phyloP scores from a whole-genome alignment of 1,140 invertebrate species.

The Scaptomyza montana region DNA sequence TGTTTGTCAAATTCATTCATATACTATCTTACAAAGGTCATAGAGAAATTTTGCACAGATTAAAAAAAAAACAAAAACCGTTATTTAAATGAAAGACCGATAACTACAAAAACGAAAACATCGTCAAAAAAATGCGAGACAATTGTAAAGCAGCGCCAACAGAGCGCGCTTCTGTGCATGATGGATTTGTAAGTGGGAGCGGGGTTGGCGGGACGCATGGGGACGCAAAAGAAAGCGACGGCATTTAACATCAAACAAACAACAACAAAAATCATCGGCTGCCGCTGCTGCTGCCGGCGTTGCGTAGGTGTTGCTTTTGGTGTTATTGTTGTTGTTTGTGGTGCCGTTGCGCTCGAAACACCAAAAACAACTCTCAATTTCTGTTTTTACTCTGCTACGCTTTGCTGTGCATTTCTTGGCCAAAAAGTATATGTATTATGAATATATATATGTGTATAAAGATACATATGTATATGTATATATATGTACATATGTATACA shows the following conservation, averaged over 20 bases:
- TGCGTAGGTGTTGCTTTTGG: conserved; percentile 66
- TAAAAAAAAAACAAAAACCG: not conserved
- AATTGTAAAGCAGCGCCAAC: conserved; percentile 41
- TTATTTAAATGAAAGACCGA: not conserved
- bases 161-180: conserved; percentile 15
- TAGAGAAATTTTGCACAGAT: conserved; percentile 58
- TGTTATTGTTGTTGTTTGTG: conserved; percentile 8
- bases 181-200: not conserved
- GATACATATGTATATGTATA: too few relatives aligned
- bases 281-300: conserved; percentile 26
- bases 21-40: conserved; percentile 14
- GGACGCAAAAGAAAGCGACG: conserved; percentile 65
- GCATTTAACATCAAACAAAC: conserved; percentile 48
- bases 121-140: not conserved
- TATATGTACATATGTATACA: too few relatives aligned
- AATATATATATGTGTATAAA: not conserved
- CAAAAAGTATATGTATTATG: conserved; percentile 35
- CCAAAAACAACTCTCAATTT: conserved; percentile 75
- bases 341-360: conserved; percentile 37
- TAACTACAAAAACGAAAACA: not conserved
- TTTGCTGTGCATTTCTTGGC: conserved; percentile 61
- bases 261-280: conserved; percentile 21
- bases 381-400: conserved; percentile 73
- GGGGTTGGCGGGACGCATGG: conserved; percentile 17
- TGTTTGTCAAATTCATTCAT: conserved; percentile 35